Evolutionary conservation across 2,113 vertebrate genomes (phyloP), one percentile per base, ranked within the genome.

Genomic region (Passer montanus): DNA sequence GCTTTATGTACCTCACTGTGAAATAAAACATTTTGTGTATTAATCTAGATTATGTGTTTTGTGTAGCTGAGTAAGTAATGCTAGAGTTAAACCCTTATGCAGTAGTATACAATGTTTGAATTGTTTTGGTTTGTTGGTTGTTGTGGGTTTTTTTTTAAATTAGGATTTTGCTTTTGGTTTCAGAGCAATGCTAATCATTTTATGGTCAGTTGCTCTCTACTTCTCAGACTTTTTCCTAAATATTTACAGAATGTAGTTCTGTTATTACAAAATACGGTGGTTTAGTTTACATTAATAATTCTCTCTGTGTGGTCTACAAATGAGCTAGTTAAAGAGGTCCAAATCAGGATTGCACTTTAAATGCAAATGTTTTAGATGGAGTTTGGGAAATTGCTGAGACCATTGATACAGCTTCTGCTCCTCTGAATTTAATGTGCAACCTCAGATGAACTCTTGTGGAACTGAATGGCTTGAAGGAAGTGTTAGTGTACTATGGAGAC

Each of bases 1-100:
- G 55, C 56, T 94, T 91, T 95, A 92, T 95, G 95, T 94, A 97
- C 83, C 83, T 97, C 97, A 98, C 97, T 98, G 97, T 98, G 97
- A 98, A 98, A 96, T 94, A 82, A 84, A 87, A 67, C 27, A 21
- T 80, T 95, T 91, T 97, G 30, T 95, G 28, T 95, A 88, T 95
- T 96, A 95, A 93, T 94, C 76, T 93, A 83, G 87, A 75, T 87
- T 87, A 76, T 10, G 17, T 95, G 91, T 90, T 93, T 97, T 93
- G 63, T 84, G 85, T 89, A 97, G 81, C 84, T 95, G 82, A 90
- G 86, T 96, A 94, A 95, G 83, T 80, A 94, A 68, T 58, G 39
- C 62, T 95, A 5, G 91, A 86, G 68, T 92, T 81, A 92, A 95
- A 95, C 63, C 44, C 72, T 95, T 94, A 43, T 22, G 59, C 56